Percentiles rank a stretch among this genome's conserved stretches.
phyloP scores from a whole-genome alignment of 2,113 vertebrate genomes.

The Syrmaticus mikado region DNA sequence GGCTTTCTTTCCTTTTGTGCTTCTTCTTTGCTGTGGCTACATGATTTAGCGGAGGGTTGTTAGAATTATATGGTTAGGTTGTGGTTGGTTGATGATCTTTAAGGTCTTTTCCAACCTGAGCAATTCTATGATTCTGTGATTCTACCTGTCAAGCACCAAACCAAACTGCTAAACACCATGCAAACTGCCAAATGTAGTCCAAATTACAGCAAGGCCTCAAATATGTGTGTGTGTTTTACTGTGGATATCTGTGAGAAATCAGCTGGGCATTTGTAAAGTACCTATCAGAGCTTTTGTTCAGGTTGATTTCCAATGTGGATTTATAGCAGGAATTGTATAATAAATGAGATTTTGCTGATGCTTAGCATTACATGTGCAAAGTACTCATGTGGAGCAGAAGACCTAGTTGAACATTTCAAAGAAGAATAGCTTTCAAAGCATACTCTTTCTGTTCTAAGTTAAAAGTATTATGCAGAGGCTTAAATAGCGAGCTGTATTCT shows the following conservation, averaged over 20 bases:
- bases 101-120: too few relatives aligned
- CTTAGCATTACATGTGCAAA: conserved; percentile 10
- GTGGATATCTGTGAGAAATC: background rate
- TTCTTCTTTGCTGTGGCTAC: background rate
- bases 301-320: background rate
- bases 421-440: conserved; percentile 41
- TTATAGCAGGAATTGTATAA: conserved; percentile 1
- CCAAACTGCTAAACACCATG: background rate
- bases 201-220: background rate
- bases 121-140: too few relatives aligned
- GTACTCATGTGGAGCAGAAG: conserved; percentile 20
- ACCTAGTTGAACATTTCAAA: conserved; percentile 25
- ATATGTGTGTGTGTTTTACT: background rate
- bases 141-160: background rate
- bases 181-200: background rate
- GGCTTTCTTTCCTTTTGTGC: background rate
- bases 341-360: background rate
- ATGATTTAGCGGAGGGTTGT: too few relatives aligned
- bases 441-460: conserved; percentile 13
- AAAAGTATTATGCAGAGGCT: conserved; percentile 35
- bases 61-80: too few relatives aligned
- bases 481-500: conserved; percentile 46
- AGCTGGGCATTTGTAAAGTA: background rate
- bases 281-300: background rate
- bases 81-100: too few relatives aligned